Percentiles rank a stretch among this genome's conserved stretches.
Evolutionary conservation across 2,797 vertebrate species (phyloP).

Genomic region (Crenuchus spilurus): DNA sequence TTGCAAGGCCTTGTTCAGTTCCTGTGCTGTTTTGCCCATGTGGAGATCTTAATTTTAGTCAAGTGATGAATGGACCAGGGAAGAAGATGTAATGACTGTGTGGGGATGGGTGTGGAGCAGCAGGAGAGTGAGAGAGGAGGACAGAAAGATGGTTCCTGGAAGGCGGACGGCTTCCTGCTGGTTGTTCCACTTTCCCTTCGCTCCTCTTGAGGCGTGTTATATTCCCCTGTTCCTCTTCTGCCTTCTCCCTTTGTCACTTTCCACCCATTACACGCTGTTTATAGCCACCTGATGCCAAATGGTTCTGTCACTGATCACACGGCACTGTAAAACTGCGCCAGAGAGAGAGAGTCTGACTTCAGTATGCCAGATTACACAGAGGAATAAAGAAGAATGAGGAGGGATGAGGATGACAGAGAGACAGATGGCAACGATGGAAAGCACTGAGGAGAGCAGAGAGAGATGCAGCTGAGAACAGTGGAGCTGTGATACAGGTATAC

Average conservation of each 20-base stretch:
- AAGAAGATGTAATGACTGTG: background rate
- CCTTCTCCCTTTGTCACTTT: slow-evolving; percentile 8
- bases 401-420: slow-evolving; percentile 31
- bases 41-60: slow-evolving; percentile 9
- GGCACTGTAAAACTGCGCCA: background rate
- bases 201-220: slow-evolving; percentile 7
- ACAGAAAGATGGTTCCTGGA: slow-evolving; percentile 22
- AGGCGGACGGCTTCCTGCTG: slow-evolving; percentile 14
- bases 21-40: background rate
- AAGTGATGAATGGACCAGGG: background rate
- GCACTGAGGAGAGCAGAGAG: background rate
- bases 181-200: slow-evolving; percentile 11
- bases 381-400: slow-evolving; percentile 21
- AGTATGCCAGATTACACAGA: slow-evolving; percentile 15
- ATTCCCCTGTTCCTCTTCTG: slow-evolving; percentile 26
- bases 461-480: slow-evolving; percentile 6
- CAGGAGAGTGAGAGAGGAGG: background rate
- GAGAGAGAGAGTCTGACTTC: background rate
- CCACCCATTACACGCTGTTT: slow-evolving; percentile 30
- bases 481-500: slow-evolving; percentile 17
- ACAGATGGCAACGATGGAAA: slow-evolving; percentile 35
- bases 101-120: background rate
- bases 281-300: slow-evolving; percentile 38
- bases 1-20: background rate
- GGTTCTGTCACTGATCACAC: slow-evolving; percentile 9